Base-by-base conservation (phyloP, 2,888 invertebrate species). In the Platynereis dumerilii region DNA sequence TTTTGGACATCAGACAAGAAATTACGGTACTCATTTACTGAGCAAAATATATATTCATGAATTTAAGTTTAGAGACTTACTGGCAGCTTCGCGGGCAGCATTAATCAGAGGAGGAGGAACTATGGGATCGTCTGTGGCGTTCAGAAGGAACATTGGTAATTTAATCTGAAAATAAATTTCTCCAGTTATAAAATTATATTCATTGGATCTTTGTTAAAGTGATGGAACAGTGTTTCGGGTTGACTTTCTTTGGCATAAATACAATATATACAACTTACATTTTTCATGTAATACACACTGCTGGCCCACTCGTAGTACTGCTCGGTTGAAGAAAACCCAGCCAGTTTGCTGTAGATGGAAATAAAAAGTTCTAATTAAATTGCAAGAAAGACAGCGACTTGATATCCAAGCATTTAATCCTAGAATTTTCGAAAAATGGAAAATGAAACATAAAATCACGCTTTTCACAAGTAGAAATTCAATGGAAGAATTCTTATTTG, bases 51-150 rank as follows among this genome's bases (percentile, higher is more conserved):
- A 34, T 12, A 34, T 7, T 34, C 34, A 34, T 7, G 34, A 34
- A 7, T 34, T 34, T 7, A 34, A 34, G 34, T 34, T 12, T n/a
- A n/a, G n/a, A n/a, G 54, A 88, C 90, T 89, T 85, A 94, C 94
- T 88, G 76, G 91, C 91, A 86, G 89, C 89, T 75, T 90, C 88
- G 78, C 89, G 89, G 57, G 93, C 89, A 5, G 91, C 89, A 24
- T 88, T 86, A 71, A 93, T 85, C 64, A 96, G 85, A 29, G 89
- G 88, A 72, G 91, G 90, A 7, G 95, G 95, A 58, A 96, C 91
- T 58, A 96, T 88, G 1, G 96, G 96, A 86, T 96, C 96, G 84
- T 96, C 96, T 74, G 89, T 87, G 10, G 96, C 89, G 85, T 96
- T 96, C 66, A 96, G 89, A 80, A 94, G 93, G 74, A 96, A 89